Evolutionary conservation across 2,113 vertebrate genomes (phyloP).

Genomic region (Phalacrocorax pelagicus): DNA sequence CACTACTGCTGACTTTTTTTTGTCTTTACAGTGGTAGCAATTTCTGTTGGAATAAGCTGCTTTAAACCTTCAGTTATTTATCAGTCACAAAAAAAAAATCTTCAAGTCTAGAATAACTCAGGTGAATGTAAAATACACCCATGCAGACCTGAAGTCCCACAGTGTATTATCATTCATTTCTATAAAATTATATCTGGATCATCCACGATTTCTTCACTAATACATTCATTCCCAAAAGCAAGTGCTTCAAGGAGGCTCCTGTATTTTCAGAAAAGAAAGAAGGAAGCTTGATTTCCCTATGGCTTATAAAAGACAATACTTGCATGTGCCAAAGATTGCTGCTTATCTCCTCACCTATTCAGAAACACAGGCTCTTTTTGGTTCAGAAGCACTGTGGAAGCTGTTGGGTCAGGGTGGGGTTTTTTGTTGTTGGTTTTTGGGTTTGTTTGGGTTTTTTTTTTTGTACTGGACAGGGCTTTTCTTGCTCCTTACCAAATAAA

Average conservation of each 20-base stretch:
- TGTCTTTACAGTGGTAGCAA: not conserved
- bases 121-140: not conserved
- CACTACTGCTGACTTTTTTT: not conserved
- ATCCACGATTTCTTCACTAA: not conserved
- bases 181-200: not conserved
- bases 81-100: not conserved
- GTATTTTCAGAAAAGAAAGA: not conserved
- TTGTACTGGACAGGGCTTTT: not conserved
- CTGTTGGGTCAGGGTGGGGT: too few relatives aligned
- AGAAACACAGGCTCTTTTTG: not conserved
- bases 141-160: not conserved
- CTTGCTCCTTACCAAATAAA: not conserved
- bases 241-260: not conserved
- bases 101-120: not conserved
- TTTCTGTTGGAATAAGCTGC: not conserved
- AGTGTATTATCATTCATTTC: not conserved
- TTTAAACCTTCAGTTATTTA: not conserved
- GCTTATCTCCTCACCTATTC: not conserved
- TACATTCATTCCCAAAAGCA: not conserved
- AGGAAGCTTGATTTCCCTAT: conserved; percentile 6
- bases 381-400: not conserved
- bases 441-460: not conserved
- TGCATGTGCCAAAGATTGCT: not conserved
- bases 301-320: not conserved
- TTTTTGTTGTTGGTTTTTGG: not conserved